Percentiles rank a stretch among this genome's conserved stretches.
phyloP scores from a whole-genome alignment of 2,797 vertebrate genomes.

The Caiman crocodilus region DNA sequence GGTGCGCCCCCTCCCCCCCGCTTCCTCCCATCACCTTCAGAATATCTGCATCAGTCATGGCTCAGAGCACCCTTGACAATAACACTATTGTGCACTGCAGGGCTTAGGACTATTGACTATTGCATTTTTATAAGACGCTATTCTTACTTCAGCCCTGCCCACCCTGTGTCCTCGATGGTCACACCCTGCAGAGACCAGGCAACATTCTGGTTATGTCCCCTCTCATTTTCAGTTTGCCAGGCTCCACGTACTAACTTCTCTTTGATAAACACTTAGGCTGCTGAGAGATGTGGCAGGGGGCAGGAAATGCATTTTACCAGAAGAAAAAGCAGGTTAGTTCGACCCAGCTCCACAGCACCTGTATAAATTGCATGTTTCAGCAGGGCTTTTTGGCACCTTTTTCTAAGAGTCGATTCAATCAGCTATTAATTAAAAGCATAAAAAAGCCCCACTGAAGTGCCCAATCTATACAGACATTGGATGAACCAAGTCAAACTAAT shows the following conservation, averaged over 20 bases:
- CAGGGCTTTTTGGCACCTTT: no score
- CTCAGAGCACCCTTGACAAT: neutral
- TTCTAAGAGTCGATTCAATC: no score
- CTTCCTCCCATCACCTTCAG: neutral
- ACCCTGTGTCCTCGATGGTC: constrained; percentile 13
- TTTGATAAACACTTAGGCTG: constrained; percentile 61
- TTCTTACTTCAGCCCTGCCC: neutral
- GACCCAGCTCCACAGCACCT: no score
- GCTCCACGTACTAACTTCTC: constrained; percentile 63
- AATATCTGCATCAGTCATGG: neutral
- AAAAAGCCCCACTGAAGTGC: no score
- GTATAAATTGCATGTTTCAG: no score
- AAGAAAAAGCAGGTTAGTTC: no score
- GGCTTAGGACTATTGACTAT: neutral
- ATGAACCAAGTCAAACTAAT: no score
- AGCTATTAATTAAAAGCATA: no score
- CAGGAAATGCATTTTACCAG: no score
- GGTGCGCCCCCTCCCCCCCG: neutral
- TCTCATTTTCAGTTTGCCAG: constrained; percentile 60
- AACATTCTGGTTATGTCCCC: constrained; percentile 54
- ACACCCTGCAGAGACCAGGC: constrained; percentile 50
- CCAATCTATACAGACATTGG: no score
- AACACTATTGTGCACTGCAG: neutral
- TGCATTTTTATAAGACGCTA: constrained; percentile 13
- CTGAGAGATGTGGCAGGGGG: no score